These are phyloP conservation scores for Caenorhabditis sp. DNA, from an alignment of 2,888 invertebrate genomes.

Conservation along the genomic window DNA sequence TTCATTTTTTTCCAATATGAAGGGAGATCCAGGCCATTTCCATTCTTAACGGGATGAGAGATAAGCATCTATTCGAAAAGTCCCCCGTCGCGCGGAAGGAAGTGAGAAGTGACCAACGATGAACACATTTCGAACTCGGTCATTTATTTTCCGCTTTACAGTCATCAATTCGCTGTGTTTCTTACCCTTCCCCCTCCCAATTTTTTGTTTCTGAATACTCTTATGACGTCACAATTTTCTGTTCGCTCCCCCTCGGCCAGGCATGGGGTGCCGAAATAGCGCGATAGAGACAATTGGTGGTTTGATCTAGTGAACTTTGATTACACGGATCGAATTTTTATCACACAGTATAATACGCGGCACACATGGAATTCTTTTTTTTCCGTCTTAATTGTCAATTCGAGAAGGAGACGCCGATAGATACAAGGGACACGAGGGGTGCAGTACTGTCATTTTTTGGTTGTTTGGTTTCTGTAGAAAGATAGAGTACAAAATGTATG, in stretches of 20 bases:
- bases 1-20: neutral
- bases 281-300: slow-evolving; percentile 17
- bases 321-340: slow-evolving; percentile 32
- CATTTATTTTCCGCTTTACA: neutral
- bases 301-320: slow-evolving; percentile 40
- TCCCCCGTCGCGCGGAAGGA: neutral
- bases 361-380: neutral
- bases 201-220: slow-evolving; percentile 21
- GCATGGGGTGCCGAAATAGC: slow-evolving; percentile 6
- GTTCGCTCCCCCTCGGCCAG: slow-evolving; percentile 25
- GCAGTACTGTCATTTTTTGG: slow-evolving; percentile 5
- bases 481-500: slow-evolving; percentile 23
- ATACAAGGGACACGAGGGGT: neutral
- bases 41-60: neutral
- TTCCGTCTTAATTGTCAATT: neutral
- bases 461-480: slow-evolving; percentile 15
- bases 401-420: slow-evolving; percentile 6
- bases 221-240: slow-evolving; percentile 43
- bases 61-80: slow-evolving; percentile 6
- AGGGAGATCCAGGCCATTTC: neutral
- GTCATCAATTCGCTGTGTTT: too few species aligned
- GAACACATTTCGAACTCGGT: slow-evolving; percentile 18
- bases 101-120: neutral
- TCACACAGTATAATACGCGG: slow-evolving; percentile 14
- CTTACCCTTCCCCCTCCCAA: too few species aligned